Base-by-base conservation (phyloP, 2,797 vertebrate species). In the Phrynocephalus guinanensis region DNA sequence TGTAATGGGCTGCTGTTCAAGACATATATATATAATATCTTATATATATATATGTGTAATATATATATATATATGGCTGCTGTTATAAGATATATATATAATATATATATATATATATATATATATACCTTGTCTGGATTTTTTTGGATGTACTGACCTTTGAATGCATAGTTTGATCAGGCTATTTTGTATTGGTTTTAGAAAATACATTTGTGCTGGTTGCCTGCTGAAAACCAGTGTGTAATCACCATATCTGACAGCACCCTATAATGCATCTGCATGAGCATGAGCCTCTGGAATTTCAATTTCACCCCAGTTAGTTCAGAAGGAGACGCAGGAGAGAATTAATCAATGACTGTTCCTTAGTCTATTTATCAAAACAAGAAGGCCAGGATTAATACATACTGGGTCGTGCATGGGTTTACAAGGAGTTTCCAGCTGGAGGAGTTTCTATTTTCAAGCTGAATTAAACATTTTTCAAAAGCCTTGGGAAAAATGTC, bases 341-440 rank as follows among this genome's bases (percentile, higher is more conserved):
- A 78, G 63, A 24, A 80, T 83, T 71, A 44, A 87, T 88, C 67
- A 84, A 24, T 82, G 66, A 63, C 28, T 90, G 6, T 3, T 80
- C 13, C 68, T 85, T 63, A 8, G 13, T 84, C 9, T 87, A 66
- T 90, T 87, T 90, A 90, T 78, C 26, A 91, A 92, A 88, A 82
- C 33, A 87, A 6, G 60, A 82, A 78, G 56, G 72, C 75, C 3
- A 75, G 33, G 83, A 83, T 89, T 91, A 85, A 88, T 83, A 79
- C 26, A 73, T 84, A 73, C 38, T 68, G 38, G 68, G 48, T 13
- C 33, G 50, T 52, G 60, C 71, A 60, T 20, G 67, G 60, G 48
- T 10, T 82, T 91, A 48, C 30, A 68, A 82, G 13, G 48, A 28
- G 81, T 50, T 18, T 82, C 73, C 30, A 87, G 13, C 5, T 70